phyloP scores from a whole-genome alignment of 2,113 vertebrate species.

The Corydoras sp. region DNA sequence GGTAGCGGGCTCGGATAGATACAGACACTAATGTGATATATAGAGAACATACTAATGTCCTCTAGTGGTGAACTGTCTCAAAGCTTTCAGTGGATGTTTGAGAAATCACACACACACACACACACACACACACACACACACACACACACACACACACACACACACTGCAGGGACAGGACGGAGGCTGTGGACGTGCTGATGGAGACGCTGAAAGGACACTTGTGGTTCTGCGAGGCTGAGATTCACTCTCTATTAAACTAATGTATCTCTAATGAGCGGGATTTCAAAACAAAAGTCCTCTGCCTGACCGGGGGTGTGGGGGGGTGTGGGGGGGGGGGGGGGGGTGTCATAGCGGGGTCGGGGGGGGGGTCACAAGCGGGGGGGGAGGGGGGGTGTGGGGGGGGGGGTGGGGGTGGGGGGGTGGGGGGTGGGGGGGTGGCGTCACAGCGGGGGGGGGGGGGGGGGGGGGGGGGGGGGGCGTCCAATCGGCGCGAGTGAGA shows the following conservation, averaged over 20 bases:
- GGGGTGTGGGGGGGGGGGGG: too few relatives aligned
- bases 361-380: too few relatives aligned
- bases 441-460: too few relatives aligned
- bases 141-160: background rate
- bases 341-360: too few relatives aligned
- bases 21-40: too few relatives aligned
- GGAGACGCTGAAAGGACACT: background rate
- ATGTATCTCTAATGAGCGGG: background rate
- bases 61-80: background rate
- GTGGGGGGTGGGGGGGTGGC: too few relatives aligned
- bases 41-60: constrained; percentile 28
- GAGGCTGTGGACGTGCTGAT: background rate
- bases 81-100: background rate
- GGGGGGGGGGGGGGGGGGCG: too few relatives aligned
- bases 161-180: background rate
- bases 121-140: background rate
- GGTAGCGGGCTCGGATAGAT: too few relatives aligned
- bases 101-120: background rate
- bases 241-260: constrained; percentile 2
- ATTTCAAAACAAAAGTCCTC: background rate
- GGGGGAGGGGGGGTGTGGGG: too few relatives aligned
- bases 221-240: constrained; percentile 10
- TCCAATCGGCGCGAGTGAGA: too few relatives aligned
- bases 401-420: too few relatives aligned
- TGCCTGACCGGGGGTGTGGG: too few relatives aligned